A percentile compares a stretch with the other conserved stretches of the same genome.
phyloP scores from a whole-genome alignment of 2,113 vertebrate species.

The Podocnemis expansa region DNA sequence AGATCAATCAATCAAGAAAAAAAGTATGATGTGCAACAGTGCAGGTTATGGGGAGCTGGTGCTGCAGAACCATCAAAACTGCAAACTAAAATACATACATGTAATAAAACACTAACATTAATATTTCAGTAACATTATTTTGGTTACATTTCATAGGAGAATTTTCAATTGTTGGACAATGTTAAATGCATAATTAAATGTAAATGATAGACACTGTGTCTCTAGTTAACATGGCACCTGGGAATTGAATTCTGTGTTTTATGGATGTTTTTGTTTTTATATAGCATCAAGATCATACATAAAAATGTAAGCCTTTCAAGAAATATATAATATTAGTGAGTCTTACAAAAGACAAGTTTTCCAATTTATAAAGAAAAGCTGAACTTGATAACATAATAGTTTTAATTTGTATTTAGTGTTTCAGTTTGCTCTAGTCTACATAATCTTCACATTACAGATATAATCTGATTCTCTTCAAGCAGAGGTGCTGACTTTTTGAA shows the following conservation, averaged over 20 bases:
- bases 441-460: background rate
- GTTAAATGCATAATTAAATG: background rate
- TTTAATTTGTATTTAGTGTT: background rate
- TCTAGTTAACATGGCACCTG: background rate
- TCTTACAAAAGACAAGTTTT: background rate
- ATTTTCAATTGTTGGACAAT: background rate
- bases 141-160: background rate
- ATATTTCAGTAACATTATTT: background rate
- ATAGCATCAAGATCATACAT: background rate
- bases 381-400: background rate
- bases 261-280: background rate
- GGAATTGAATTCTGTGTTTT: background rate
- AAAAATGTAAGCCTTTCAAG: no score
- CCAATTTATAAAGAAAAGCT: background rate
- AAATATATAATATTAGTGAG: rapidly evolving
- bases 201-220: background rate
- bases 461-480: background rate
- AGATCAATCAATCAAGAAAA: background rate
- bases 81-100: background rate
- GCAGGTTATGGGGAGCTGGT: background rate
- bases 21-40: background rate
- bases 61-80: background rate
- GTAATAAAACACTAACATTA: background rate
- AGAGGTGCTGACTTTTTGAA: background rate
- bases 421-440: rapidly evolving